Evolutionary conservation across 2,113 vertebrate genomes (phyloP).

Genomic region (Neomonachus schauinslandi): DNA sequence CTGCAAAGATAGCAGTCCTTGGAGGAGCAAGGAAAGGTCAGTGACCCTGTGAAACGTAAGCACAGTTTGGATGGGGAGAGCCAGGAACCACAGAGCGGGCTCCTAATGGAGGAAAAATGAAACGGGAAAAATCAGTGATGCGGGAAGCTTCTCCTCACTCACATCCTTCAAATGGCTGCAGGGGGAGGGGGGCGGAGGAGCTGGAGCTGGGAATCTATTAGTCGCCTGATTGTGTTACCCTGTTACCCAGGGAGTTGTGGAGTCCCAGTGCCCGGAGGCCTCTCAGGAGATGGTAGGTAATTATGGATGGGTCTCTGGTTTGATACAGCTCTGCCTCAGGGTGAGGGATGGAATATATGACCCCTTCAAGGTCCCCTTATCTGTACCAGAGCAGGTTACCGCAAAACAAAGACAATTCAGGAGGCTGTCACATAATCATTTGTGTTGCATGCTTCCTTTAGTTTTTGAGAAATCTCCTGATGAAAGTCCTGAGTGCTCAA

Average conservation of each 20-base stretch:
- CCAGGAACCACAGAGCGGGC: neutral
- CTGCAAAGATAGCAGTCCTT: neutral
- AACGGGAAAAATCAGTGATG: slow-evolving; percentile 51
- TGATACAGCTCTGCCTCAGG: neutral
- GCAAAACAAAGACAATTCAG: slow-evolving; percentile 40
- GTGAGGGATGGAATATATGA: neutral
- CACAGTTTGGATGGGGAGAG: neutral
- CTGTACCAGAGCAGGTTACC: slow-evolving; percentile 9
- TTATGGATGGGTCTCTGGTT: neutral
- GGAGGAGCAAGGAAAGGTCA: slow-evolving; percentile 31
- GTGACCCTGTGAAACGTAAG: slow-evolving; percentile 50
- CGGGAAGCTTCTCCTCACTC: neutral
- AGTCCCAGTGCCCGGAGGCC: neutral
- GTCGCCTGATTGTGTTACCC: neutral
- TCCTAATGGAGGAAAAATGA: slow-evolving; percentile 45
- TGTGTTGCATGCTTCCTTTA: neutral
- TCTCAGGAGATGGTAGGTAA: slow-evolving; percentile 40
- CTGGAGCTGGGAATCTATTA: slow-evolving; percentile 7
- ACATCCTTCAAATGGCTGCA: slow-evolving; percentile 10
- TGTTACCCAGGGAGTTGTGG: neutral
- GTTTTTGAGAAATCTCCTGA: slow-evolving; percentile 1
- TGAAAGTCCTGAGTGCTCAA: neutral
- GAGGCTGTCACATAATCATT: neutral
- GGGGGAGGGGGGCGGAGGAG: neutral
- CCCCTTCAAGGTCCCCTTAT: slow-evolving; percentile 14